Base-by-base conservation (phyloP, 2,888 invertebrate genomes). In the Troides oblongomaculatus region DNA sequence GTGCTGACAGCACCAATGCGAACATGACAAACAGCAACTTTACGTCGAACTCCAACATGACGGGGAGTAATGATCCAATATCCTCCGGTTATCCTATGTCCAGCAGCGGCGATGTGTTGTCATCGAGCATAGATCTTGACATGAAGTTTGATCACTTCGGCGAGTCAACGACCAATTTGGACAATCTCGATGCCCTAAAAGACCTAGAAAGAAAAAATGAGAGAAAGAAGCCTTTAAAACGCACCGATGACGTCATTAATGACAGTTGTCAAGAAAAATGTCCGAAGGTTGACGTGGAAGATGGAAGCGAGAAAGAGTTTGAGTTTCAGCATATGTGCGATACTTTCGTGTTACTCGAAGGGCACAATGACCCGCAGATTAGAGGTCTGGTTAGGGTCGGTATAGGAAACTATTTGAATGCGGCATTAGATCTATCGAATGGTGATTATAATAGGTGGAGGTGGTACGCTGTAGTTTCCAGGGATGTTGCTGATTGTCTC, bases 331-430 rank as follows among this genome's bases (percentile, higher is more conserved):
- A 93, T 77, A 90, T 97, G 74, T 93, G 93, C 12, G 97, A 97
- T 83, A 84, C 97, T 25, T 90, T 97, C 73, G 73, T 80, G 50
- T 84, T 96, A 50, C 95, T 95, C 74, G 94, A 95, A 56, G 89
- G 93, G 73, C 97, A 98, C 84, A 87, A 92, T 62, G 98, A 98
- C 86, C 97, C 97, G 0, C 97, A 97, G 82, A 93, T 98, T 57
- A 93, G 97, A 77, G 97, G 97, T 14, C 92, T 95, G 69, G 92
- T 95, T 0, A 93, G 96, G 71, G 88, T 94, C 8, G 90, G 97
- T 75, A 92, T 96, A 67, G 95, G 96, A 0, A 93, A 93, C 76
- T 95, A 96, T 81, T 86, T 97, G 74, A 93, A 93, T 66, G 87
- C 95, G 0, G 93, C 94, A 0, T 87, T 95, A 69, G 89, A 93